Percentiles rank a stretch among this genome's conserved stretches.
Evolutionary conservation across 2,888 invertebrate genomes (phyloP).

Genomic region (Epirrita christyi): DNA sequence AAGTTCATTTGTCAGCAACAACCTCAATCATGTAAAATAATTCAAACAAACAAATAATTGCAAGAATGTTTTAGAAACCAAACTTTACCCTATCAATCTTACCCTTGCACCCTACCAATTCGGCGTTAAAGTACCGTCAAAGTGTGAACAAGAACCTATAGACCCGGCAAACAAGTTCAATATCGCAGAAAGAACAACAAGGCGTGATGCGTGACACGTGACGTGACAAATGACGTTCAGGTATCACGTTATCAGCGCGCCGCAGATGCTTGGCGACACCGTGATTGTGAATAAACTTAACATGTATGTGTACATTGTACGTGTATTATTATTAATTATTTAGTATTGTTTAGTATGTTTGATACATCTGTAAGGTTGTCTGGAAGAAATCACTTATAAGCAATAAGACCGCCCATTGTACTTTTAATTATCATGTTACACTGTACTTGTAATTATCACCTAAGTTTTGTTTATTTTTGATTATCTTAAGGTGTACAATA

Average conservation of each 20-base stretch:
- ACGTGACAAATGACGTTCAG: conserved; percentile 80
- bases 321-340: too few species aligned
- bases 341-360: too few species aligned
- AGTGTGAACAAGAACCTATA: conserved; percentile 50
- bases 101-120: conserved; percentile 51
- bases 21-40: conserved; percentile 15
- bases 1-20: background rate
- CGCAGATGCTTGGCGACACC: conserved; percentile 45
- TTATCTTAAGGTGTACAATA: too few species aligned
- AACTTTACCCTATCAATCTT: conserved; percentile 24
- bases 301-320: background rate
- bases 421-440: too few species aligned
- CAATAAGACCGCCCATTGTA: too few species aligned
- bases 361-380: too few species aligned
- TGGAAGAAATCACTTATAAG: too few species aligned
- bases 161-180: conserved; percentile 63
- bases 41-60: conserved; percentile 20
- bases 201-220: conserved; percentile 34
- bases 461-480: too few species aligned
- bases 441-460: too few species aligned
- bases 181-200: conserved; percentile 58
- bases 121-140: conserved; percentile 57
- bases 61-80: conserved; percentile 5
- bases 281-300: conserved; percentile 31
- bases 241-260: conserved; percentile 62